A percentile compares a stretch with the other conserved stretches of the same genome.
Evolutionary conservation across 2,113 vertebrate genomes (phyloP).

Genomic region (Python bivittatus): DNA sequence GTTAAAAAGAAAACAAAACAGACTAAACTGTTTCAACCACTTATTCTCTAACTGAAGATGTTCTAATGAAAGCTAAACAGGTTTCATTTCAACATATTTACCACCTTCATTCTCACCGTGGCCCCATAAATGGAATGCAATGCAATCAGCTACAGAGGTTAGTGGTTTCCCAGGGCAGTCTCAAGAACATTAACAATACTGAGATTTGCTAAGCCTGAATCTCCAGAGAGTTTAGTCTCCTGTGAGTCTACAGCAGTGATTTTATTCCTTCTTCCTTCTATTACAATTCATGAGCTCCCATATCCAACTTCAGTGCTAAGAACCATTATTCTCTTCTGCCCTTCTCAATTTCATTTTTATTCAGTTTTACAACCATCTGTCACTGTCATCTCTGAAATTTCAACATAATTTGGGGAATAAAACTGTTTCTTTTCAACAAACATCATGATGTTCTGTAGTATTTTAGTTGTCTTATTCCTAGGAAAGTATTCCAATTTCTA

Average conservation of each 20-base stretch:
- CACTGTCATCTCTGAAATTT: neutral
- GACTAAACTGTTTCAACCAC: constrained; percentile 4
- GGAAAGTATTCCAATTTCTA: neutral
- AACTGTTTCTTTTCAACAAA: neutral
- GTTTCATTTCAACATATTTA: constrained; percentile 3
- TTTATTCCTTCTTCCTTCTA: neutral
- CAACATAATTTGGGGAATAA: neutral
- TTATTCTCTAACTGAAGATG: neutral
- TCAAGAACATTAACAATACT: neutral
- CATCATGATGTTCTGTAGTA: neutral
- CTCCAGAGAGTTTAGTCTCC: neutral
- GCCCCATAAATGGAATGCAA: neutral
- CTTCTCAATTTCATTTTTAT: neutral
- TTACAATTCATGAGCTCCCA: neutral
- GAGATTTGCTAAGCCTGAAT: neutral
- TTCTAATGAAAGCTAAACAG: constrained; percentile 11
- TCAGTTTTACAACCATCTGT: neutral
- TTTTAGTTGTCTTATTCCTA: neutral
- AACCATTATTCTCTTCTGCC: neutral
- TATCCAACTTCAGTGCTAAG: neutral
- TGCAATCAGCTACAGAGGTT: neutral
- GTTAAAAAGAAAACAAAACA: constrained; percentile 10
- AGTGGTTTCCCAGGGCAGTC: neutral
- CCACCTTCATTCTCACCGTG: neutral
- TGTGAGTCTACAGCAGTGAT: neutral